phyloP scores from a whole-genome alignment of 2,113 vertebrate genomes.

The Pluvialis apricaria region DNA sequence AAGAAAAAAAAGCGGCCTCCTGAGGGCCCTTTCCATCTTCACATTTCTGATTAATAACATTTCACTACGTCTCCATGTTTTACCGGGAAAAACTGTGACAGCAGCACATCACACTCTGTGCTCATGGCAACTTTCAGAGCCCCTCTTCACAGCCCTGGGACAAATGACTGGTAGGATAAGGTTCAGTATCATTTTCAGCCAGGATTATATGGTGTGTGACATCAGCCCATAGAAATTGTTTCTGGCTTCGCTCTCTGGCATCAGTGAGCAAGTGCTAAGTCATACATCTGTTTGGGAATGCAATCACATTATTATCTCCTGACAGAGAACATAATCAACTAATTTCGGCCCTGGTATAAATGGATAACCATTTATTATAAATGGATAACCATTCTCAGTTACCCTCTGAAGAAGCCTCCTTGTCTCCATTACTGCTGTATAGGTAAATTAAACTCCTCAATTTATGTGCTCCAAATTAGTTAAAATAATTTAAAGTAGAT shows the following conservation, averaged over 20 bases:
- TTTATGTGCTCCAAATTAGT: constrained; percentile 59
- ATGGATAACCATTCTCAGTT: constrained; percentile 62
- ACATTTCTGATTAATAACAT: not conserved
- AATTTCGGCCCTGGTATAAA: constrained; percentile 60
- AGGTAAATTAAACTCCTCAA: constrained; percentile 61
- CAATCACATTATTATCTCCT: constrained; percentile 68
- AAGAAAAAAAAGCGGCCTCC: not conserved
- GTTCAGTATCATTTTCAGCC: constrained; percentile 6
- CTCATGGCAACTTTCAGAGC: not conserved
- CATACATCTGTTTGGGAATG: constrained; percentile 66
- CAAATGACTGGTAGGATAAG: not conserved
- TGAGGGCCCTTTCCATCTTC: not conserved
- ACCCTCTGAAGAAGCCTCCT: constrained; percentile 45
- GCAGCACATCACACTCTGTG: not conserved
- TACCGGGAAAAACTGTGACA: not conserved
- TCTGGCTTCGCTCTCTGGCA: constrained; percentile 57
- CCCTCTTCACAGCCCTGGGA: not conserved
- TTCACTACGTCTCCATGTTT: not conserved
- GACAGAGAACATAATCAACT: constrained; percentile 67
- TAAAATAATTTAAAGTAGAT: constrained; percentile 63
- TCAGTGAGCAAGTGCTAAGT: constrained; percentile 54
- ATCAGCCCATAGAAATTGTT: constrained; percentile 41
- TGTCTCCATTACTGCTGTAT: constrained; percentile 36
- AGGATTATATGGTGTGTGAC: constrained; percentile 15
- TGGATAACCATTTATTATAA: constrained; percentile 63